A percentile compares a stretch with the other conserved stretches of the same genome.
Conservation (phyloP, 2,797 vertebrate genomes). For the Huso huso region DNA sequence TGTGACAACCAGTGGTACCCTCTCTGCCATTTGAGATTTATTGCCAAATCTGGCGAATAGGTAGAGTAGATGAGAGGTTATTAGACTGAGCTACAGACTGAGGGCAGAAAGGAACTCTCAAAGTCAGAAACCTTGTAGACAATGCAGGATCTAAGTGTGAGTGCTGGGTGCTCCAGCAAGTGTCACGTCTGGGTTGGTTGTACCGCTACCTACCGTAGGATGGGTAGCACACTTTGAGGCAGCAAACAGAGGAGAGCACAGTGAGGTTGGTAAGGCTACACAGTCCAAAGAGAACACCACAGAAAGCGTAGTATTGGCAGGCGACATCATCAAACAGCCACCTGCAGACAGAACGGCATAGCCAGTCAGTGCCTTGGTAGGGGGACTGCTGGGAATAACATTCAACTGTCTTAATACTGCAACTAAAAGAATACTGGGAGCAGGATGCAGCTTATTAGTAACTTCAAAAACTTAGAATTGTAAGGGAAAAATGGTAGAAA, state of each 20-base stretch:
- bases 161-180: not conserved
- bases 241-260: conserved; percentile 67
- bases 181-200: not conserved
- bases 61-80: no score
- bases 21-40: no score
- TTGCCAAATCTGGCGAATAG: no score
- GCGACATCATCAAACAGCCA: conserved; percentile 63
- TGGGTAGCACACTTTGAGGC: conserved; percentile 77
- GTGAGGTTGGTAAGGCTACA: conserved; percentile 67
- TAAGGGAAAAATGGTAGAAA: not conserved
- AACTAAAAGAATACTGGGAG: conserved; percentile 26
- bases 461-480: not conserved
- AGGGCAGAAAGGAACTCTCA: no score
- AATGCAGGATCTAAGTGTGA: no score
- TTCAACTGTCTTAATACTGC: no score
- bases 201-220: conserved; percentile 57
- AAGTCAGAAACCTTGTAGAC: no score
- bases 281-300: conserved; percentile 64
- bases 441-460: conserved; percentile 40
- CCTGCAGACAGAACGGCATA: conserved; percentile 25
- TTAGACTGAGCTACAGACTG: no score
- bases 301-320: conserved; percentile 73
- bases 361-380: no score
- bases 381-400: no score
- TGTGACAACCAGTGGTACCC: no score